A percentile compares a stretch with the other conserved stretches of the same genome.
Conservation (phyloP, 2,888 invertebrate genomes). For the Luperina nickerlii region DNA sequence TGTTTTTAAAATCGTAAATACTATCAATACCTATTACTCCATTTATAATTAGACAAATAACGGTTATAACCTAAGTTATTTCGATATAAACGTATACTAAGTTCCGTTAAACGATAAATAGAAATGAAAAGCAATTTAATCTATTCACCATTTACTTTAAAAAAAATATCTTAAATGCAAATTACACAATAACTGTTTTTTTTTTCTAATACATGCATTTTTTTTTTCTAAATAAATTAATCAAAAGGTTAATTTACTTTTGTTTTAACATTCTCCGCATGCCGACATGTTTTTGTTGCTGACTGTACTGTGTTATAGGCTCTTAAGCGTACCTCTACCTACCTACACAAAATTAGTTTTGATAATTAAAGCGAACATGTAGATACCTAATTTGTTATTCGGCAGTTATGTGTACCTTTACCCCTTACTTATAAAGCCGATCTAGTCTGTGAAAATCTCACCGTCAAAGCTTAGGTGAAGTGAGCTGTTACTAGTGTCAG, state of each 20-base stretch:
- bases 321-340: not conserved
- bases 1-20: not conserved
- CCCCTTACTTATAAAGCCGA: not conserved
- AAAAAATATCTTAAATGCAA: not conserved
- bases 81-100: not conserved
- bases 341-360: not conserved
- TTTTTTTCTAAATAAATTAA: too few species aligned
- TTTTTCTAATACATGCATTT: not conserved
- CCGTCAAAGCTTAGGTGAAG: not conserved
- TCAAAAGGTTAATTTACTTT: too few species aligned
- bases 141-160: not conserved
- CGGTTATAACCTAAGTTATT: not conserved
- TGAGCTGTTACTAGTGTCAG: too few species aligned
- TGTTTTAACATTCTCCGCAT: not conserved
- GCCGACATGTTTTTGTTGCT: conserved; percentile 16
- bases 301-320: not conserved
- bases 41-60: not conserved
- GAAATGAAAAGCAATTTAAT: too few species aligned
- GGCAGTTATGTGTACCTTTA: conserved; percentile 20
- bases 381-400: not conserved
- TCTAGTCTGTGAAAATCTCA: not conserved
- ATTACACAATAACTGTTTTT: not conserved
- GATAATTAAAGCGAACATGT: conserved; percentile 4
- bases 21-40: not conserved
- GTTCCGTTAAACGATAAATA: not conserved